Percentiles rank a stretch among this genome's conserved stretches.
phyloP scores from a whole-genome alignment of 2,888 invertebrate species.

The Mactromeris polynyma region DNA sequence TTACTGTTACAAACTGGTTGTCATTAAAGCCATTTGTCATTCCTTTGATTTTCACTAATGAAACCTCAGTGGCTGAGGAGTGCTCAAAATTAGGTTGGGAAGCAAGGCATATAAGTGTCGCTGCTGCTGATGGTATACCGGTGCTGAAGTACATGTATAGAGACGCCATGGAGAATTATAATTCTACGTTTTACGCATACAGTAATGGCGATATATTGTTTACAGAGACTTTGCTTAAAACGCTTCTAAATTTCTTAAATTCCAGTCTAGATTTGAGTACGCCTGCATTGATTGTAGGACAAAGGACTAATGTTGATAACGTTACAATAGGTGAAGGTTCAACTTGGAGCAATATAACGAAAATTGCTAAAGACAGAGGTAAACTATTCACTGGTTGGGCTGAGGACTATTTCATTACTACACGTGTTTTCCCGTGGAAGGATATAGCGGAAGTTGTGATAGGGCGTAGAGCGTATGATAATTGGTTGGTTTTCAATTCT shows the following conservation, averaged over 20 bases:
- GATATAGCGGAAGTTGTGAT: slow-evolving; percentile 81
- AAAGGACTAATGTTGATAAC: slow-evolving; percentile 76
- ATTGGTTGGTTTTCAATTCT: slow-evolving; percentile 81
- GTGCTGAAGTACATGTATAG: slow-evolving; percentile 81
- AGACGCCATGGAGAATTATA: slow-evolving; percentile 73
- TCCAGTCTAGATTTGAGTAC: slow-evolving; percentile 43
- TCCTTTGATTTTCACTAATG: slow-evolving; percentile 77
- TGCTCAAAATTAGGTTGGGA: slow-evolving; percentile 73
- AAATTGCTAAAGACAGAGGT: slow-evolving; percentile 71
- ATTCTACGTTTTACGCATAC: slow-evolving; percentile 78
- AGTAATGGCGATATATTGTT: slow-evolving; percentile 82
- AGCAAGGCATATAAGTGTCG: slow-evolving; percentile 67
- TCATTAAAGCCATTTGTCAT: slow-evolving; percentile 73
- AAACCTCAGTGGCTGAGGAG: slow-evolving; percentile 58
- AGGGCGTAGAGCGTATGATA: slow-evolving; percentile 82
- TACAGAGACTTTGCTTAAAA: slow-evolving; percentile 72
- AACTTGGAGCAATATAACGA: slow-evolving; percentile 61
- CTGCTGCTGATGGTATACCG: slow-evolving; percentile 76
- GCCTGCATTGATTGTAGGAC: slow-evolving; percentile 73
- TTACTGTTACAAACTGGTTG: slow-evolving; percentile 77
- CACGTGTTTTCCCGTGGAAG: slow-evolving; percentile 78
- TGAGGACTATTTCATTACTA: slow-evolving; percentile 82
- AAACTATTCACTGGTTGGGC: slow-evolving; percentile 77
- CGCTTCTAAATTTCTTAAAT: slow-evolving; percentile 59
- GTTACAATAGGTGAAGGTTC: slow-evolving; percentile 72